phyloP scores from a whole-genome alignment of 2,113 vertebrate species.

The Vulpes vulpes region DNA sequence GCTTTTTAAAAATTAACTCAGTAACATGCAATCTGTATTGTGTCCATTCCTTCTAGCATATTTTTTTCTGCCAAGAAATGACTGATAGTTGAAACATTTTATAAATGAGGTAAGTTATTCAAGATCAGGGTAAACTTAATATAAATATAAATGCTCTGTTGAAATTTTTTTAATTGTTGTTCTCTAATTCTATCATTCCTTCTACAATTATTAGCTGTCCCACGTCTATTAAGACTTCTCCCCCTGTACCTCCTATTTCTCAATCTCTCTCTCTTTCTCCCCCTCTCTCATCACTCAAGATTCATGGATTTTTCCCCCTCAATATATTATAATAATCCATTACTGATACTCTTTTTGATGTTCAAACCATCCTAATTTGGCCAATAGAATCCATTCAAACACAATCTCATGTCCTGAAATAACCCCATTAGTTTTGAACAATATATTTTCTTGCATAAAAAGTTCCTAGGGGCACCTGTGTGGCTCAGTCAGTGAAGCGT shows the following conservation, averaged over 20 bases:
- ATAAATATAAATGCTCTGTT: slow-evolving; percentile 42
- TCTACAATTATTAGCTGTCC: slow-evolving; percentile 49
- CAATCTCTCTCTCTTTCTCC: background rate
- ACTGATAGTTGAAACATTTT: slow-evolving; percentile 54
- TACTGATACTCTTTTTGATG: slow-evolving; percentile 44
- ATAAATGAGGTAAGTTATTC: slow-evolving; percentile 18
- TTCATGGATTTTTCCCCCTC: background rate
- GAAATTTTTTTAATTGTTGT: background rate
- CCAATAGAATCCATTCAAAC: background rate
- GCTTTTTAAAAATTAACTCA: slow-evolving; percentile 46
- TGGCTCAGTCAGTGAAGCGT: background rate
- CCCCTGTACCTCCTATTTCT: background rate
- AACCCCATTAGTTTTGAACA: slow-evolving; percentile 48
- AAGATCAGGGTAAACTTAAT: slow-evolving; percentile 15
- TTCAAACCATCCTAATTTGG: slow-evolving; percentile 33
- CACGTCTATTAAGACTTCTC: slow-evolving; percentile 2
- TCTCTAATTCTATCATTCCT: slow-evolving; percentile 37
- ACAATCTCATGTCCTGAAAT: background rate
- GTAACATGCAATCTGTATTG: slow-evolving; percentile 25
- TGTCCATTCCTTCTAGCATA: background rate
- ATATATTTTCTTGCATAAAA: slow-evolving; percentile 6
- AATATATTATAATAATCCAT: slow-evolving; percentile 1
- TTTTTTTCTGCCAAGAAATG: slow-evolving; percentile 63
- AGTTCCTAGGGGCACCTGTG: background rate
- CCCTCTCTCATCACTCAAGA: background rate